These are phyloP conservation scores for Tretioscincus oriximinensis DNA, from an alignment of 2,113 vertebrate species.

Conservation along the genomic window DNA sequence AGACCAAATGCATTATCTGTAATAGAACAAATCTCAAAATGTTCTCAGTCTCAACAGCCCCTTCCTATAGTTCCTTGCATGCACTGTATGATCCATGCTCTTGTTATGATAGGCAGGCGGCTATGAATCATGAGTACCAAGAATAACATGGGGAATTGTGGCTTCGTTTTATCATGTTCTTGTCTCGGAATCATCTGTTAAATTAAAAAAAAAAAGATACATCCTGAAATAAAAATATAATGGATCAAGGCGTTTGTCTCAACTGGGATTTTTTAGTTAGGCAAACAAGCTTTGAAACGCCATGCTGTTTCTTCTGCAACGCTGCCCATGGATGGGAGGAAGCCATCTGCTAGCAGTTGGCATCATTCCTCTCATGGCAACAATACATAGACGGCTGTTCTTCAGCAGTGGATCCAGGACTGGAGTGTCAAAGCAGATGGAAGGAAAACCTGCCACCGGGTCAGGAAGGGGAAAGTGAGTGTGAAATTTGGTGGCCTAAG, in stretches of 20 bases:
- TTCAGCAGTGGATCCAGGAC: slow-evolving; percentile 1
- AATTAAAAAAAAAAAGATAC: background rate
- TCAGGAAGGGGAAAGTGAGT: background rate
- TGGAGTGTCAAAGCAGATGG: background rate
- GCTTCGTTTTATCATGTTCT: slow-evolving; percentile 3
- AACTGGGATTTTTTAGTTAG: slow-evolving; percentile 7
- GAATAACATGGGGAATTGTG: slow-evolving; percentile 11
- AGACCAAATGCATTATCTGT: background rate
- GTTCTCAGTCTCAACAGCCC: no score
- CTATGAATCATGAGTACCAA: background rate
- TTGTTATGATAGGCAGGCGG: background rate
- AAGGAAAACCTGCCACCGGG: background rate
- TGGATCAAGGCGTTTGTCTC: background rate
- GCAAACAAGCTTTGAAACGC: slow-evolving; percentile 20
- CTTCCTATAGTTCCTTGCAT: background rate
- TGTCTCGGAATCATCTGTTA: background rate
- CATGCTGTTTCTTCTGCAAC: background rate
- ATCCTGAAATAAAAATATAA: background rate
- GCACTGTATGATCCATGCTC: background rate
- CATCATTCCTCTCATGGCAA: background rate
- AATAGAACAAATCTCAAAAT: no score
- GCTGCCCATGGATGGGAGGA: background rate
- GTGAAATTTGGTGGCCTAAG: background rate
- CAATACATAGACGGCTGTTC: background rate
- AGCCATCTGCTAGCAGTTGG: background rate